phyloP scores from a whole-genome alignment of 2,888 invertebrate species.

The Alcis repandata region DNA sequence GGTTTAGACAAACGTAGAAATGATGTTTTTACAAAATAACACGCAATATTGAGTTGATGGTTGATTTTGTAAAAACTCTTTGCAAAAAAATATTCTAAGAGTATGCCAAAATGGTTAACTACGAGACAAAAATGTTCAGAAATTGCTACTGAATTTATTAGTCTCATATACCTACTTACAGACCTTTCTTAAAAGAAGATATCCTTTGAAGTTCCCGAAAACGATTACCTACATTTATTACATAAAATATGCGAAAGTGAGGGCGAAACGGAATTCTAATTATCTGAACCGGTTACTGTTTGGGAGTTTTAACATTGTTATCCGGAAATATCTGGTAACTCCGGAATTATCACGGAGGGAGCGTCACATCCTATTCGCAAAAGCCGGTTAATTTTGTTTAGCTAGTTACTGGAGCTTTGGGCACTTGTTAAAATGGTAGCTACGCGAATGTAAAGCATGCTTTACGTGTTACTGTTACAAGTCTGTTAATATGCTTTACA shows the following conservation, averaged over 20 bases:
- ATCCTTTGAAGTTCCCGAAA: conserved; percentile 41
- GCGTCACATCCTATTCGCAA: conserved; percentile 59
- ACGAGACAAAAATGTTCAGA: not conserved
- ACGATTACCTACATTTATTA: conserved; percentile 48
- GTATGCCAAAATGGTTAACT: not conserved
- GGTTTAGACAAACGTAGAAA: not conserved
- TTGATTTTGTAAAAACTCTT: not conserved
- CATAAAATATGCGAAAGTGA: conserved; percentile 49
- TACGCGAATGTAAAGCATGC: no score
- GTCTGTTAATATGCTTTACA: no score
- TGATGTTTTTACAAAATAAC: not conserved
- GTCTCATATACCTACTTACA: conserved; percentile 33
- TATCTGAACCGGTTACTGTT: conserved; percentile 49
- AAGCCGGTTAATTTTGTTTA: conserved; percentile 63
- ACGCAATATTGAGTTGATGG: not conserved
- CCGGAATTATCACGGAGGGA: conserved; percentile 46
- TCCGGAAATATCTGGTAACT: conserved; percentile 36
- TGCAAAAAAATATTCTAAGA: not conserved
- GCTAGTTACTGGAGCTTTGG: conserved; percentile 13
- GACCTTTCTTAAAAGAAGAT: conserved; percentile 44
- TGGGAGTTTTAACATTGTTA: conserved; percentile 55
- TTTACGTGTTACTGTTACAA: no score
- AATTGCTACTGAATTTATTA: conserved; percentile 36
- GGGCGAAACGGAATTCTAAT: conserved; percentile 51
- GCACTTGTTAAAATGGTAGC: not conserved